Percentiles rank a stretch among this genome's conserved stretches.
Evolutionary conservation across 2,888 invertebrate genomes (phyloP).

Genomic region (Ormyrus pomaceus): DNA sequence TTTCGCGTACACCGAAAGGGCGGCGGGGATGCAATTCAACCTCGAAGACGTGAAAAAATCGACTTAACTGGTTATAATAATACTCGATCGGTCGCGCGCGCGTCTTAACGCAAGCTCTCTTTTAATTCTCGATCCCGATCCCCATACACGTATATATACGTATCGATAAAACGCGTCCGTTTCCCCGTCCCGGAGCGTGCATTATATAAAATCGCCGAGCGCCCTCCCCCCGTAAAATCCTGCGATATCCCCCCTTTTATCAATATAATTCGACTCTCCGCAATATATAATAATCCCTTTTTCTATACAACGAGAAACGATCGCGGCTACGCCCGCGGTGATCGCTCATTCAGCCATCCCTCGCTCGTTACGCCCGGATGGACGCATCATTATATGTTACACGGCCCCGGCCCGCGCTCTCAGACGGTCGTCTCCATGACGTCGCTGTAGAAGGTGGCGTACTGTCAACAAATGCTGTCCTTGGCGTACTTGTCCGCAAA

Average conservation of each 20-base stretch:
- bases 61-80: constrained; percentile 28
- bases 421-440: constrained; percentile 73
- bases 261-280: background rate
- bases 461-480: constrained; percentile 86
- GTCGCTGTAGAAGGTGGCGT: constrained; percentile 70
- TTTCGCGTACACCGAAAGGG: background rate
- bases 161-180: background rate
- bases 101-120: constrained; percentile 5
- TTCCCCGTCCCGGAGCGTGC: background rate
- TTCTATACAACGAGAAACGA: constrained; percentile 50
- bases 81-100: constrained; percentile 37
- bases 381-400: background rate
- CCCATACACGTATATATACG: constrained; percentile 7
- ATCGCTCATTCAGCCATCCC: background rate
- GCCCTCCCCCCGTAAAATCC: background rate
- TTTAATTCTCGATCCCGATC: background rate
- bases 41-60: constrained; percentile 22
- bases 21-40: background rate
- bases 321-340: constrained; percentile 20
- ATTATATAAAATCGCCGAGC: constrained; percentile 25
- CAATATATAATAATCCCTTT: constrained; percentile 13
- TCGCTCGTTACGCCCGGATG: background rate
- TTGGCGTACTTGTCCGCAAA: constrained; percentile 77
- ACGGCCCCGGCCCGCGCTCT: constrained; percentile 42
- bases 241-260: background rate